A percentile compares a stretch with the other conserved stretches of the same genome.
phyloP scores from a whole-genome alignment of 2,888 invertebrate species.

The Trissolcus japonicus region DNA sequence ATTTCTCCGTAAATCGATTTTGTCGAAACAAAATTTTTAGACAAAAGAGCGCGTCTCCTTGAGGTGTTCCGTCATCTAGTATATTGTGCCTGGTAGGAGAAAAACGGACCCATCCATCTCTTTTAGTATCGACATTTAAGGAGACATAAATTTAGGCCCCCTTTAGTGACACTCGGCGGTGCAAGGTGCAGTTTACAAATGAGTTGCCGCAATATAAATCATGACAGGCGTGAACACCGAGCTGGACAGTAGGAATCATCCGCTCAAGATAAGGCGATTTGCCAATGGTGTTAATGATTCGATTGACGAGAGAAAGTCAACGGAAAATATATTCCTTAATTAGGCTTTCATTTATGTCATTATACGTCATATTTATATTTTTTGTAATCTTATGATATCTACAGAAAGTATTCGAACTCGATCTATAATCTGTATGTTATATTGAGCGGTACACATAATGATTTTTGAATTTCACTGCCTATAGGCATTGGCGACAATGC shows the following conservation, averaged over 20 bases:
- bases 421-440: too few species aligned
- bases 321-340: constrained; percentile 29
- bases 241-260: constrained; percentile 16
- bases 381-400: too few species aligned
- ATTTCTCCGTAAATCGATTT: too few species aligned
- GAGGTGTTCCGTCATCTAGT: constrained; percentile 1
- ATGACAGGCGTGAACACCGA: constrained; percentile 46
- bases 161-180: constrained; percentile 21
- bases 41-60: not conserved
- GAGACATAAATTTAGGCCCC: constrained; percentile 32
- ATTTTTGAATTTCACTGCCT: too few species aligned
- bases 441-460: too few species aligned
- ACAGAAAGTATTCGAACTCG: too few species aligned
- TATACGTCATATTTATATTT: not conserved
- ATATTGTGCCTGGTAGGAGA: not conserved
- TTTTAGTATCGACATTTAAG: constrained; percentile 28
- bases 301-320: constrained; percentile 31
- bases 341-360: constrained; percentile 20
- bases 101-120: constrained; percentile 28
- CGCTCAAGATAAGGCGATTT: constrained; percentile 25
- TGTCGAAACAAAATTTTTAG: too few species aligned
- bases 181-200: constrained; percentile 47
- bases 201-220: constrained; percentile 40
- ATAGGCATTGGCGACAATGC: too few species aligned
- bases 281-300: constrained; percentile 10